Base-by-base conservation (phyloP, 2,888 invertebrate species). In the Geotrupes spiniger region DNA sequence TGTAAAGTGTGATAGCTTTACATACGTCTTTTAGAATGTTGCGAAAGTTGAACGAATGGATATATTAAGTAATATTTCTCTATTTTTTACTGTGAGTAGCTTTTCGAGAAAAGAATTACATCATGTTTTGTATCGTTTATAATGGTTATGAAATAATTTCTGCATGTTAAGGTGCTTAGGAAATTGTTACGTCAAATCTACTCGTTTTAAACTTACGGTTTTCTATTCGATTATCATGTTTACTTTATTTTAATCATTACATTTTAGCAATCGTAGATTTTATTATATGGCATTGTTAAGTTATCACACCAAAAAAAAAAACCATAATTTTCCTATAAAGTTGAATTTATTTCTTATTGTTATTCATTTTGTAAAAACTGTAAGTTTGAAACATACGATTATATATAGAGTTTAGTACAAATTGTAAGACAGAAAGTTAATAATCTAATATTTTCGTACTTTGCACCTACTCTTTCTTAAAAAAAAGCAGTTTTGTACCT, bases 1-100 rank as follows among this genome's bases (percentile, higher is more conserved):
- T 50, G 37, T 50, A 46, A 46, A 41, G 50, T 50, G 41, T 50
- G 50, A 50, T 50, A 46, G 42, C 45, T 42, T 45, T 45, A 37
- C 45, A 36, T 38, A 43, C 21, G 33, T 43, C 36, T 36, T 43
- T 43, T 36, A 43, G 36, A 43, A 43, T 21, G 41, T 41, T 41
- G 28, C 15, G 26, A 10, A 43, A 17, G 25, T 17, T 43, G 36
- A 29, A 38, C 12, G 45, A 26, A 42, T 44, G 46, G 40, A 41
- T 44, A 31, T 50, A 33, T 36, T 43, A 50, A 46, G 50, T 46
- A 42, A 50, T 42, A 50, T 50, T 50, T 50, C 44, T 44, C 45
- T 45, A 49, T 29, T 49, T 50, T 50, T 36, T 50, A 42, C 36
- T 46, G 25, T 10, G 33, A 33, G 3, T 33, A 12, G 14, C 15